phyloP scores from a whole-genome alignment of 2,888 invertebrate genomes.

The Idaea aversata region DNA sequence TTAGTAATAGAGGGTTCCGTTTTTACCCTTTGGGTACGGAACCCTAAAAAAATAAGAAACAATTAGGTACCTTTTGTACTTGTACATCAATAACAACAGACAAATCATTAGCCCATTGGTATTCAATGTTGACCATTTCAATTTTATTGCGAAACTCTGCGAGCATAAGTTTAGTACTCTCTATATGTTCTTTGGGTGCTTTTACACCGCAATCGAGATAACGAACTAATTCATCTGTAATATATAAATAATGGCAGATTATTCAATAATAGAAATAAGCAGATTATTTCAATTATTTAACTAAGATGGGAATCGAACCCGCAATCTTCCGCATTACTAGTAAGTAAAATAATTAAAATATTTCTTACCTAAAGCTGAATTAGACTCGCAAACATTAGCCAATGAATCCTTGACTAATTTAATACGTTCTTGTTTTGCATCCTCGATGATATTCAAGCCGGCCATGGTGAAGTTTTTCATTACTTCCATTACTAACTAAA shows the following conservation, averaged over 20 bases:
- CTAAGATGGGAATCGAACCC: too few species aligned
- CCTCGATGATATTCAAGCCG: conserved; percentile 37
- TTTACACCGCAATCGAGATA: conserved; percentile 57
- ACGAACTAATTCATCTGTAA: conserved; percentile 46
- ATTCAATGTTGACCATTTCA: conserved; percentile 37
- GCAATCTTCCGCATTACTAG: too few species aligned
- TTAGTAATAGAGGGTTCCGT: too few species aligned
- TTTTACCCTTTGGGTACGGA: too few species aligned
- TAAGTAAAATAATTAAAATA: neutral
- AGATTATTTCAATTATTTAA: too few species aligned
- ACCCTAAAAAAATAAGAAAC: neutral
- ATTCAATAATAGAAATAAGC: too few species aligned
- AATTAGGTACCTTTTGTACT: conserved; percentile 42
- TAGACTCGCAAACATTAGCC: conserved; percentile 33
- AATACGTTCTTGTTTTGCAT: conserved; percentile 44
- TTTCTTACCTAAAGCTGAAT: conserved; percentile 39
- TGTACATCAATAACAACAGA: conserved; percentile 45
- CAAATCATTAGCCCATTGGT: conserved; percentile 52
- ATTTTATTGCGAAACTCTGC: conserved; percentile 39
- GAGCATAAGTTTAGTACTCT: conserved; percentile 35
- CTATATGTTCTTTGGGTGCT: conserved; percentile 44
- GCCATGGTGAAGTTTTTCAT: conserved; percentile 46
- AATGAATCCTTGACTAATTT: conserved; percentile 40
- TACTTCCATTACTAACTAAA: conserved; percentile 49
- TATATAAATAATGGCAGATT: neutral